These are phyloP conservation scores for Cygnus buccinator DNA, from an alignment of 2,113 vertebrate genomes.

Conservation along the genomic window DNA sequence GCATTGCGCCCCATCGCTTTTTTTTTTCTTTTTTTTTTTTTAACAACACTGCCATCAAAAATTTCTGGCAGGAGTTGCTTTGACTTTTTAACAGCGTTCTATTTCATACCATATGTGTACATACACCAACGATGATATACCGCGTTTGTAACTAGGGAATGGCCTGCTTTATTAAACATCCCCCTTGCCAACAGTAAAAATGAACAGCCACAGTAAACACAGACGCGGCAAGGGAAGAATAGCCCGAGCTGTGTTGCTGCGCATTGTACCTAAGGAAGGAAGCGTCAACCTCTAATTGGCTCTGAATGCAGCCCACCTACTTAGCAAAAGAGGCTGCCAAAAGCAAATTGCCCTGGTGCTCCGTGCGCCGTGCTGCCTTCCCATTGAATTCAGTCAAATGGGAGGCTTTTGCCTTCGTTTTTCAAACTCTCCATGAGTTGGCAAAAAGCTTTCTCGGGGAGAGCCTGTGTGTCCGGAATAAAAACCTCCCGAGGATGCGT, in stretches of 20 bases:
- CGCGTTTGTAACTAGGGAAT: conserved; percentile 45
- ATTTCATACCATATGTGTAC: conserved; percentile 47
- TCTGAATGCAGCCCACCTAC: conserved; percentile 57
- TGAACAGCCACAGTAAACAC: conserved; percentile 63
- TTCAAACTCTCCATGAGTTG: conserved; percentile 47
- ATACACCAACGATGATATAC: conserved; percentile 22
- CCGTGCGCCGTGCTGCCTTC: neutral
- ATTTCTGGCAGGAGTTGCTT: conserved; percentile 37
- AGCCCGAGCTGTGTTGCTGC: neutral
- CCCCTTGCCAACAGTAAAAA: conserved; percentile 49
- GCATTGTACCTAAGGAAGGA: conserved; percentile 40
- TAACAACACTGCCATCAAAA: neutral
- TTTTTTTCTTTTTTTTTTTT: neutral
- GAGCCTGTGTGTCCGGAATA: conserved; percentile 34
- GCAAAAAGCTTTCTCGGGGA: conserved; percentile 32
- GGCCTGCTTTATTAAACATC: conserved; percentile 66
- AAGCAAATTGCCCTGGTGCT: conserved; percentile 54
- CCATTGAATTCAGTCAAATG: conserved; percentile 37
- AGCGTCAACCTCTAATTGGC: conserved; percentile 48
- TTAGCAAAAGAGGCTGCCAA: conserved; percentile 57
- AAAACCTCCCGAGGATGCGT: neutral
- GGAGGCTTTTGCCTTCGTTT: conserved; percentile 49
- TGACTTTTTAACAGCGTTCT: conserved; percentile 35
- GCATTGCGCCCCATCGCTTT: rapidly evolving
- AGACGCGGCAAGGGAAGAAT: conserved; percentile 23